Base-by-base conservation (phyloP, 2,888 invertebrate species). In the Galerucella nymphaeae region DNA sequence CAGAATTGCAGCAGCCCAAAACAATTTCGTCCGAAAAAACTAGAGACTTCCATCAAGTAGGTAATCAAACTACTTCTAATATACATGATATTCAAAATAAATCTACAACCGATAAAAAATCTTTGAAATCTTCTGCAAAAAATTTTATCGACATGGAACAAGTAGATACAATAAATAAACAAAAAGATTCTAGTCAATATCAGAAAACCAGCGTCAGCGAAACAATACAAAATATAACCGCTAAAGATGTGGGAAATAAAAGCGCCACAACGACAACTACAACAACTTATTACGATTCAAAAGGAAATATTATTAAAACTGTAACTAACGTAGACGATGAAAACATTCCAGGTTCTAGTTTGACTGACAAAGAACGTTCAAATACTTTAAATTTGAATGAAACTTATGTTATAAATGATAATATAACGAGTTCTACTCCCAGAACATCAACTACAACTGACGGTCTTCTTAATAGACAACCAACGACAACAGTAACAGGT, bases 11-110 rank as follows among this genome's bases (percentile, higher is more conserved):
- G 63, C 75, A 84, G 74, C 85, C 87, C 0, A 82, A 85, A 79
- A 83, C 82, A 84, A 84, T 88, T 87, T 84, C 88, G 85, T 77
- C 88, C 79, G 82, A 88, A 87, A 84, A 83, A 85, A 81, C 85
- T 82, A 71, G 88, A 82, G 86, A 86, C 72, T 75, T 84, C 18
- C 86, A 86, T 70, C 84, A 85, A 71, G 81, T 87, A 23, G 86
- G 86, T 9, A 86, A 86, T 75, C 70, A 80, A 45, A 79, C 79
- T 50, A 77, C 82, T 5, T 80, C 84, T 30, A 80, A 82, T 16
- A 81, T 81, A 62, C 82, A 81, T 70, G 70, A 80, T 20, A 78
- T 77, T 42, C 75, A 76, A 48, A 81, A 82, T 68, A 68, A 71
- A 50, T 20, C 64, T 13, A 50, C 59, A 14, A 66, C 66, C n/a